A percentile compares a stretch with the other conserved stretches of the same genome.
Conservation (phyloP, 2,113 vertebrate species). For the Strigops habroptila region DNA sequence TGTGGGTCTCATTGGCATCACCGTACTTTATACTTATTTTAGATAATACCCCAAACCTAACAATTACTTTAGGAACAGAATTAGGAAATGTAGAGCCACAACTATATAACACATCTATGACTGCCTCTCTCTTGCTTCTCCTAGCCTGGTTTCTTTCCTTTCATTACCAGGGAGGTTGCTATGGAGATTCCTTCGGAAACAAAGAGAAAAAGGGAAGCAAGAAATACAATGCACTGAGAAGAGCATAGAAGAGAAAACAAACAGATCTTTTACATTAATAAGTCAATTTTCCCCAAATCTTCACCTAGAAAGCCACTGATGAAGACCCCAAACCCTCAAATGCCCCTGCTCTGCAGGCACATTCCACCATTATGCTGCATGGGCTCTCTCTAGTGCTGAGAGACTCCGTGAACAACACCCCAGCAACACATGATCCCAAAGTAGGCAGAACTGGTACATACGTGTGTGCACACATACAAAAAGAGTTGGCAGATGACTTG, state of each 20-base stretch:
- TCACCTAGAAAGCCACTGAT: neutral
- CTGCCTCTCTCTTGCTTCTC: neutral
- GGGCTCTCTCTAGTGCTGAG: neutral
- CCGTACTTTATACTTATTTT: fast-evolving
- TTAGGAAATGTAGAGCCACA: neutral
- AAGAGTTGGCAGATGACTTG: neutral
- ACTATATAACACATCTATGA: neutral
- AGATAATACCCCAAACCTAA: neutral
- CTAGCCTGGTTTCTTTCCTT: neutral
- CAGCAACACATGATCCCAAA: neutral
- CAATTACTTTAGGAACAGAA: neutral
- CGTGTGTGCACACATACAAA: fast-evolving
- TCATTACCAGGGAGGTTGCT: neutral
- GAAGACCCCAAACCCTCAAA: neutral
- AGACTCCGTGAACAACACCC: fast-evolving
- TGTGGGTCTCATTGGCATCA: neutral
- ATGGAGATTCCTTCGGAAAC: conserved; percentile 37
- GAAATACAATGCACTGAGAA: neutral
- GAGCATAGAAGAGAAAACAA: neutral
- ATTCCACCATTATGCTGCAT: fast-evolving
- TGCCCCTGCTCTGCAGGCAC: neutral
- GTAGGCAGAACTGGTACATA: neutral
- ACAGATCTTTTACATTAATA: neutral
- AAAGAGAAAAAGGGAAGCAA: neutral
- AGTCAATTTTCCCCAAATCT: neutral